Conservation (phyloP, 2,113 vertebrate species). For the Hemiscyllium ocellatum region DNA sequence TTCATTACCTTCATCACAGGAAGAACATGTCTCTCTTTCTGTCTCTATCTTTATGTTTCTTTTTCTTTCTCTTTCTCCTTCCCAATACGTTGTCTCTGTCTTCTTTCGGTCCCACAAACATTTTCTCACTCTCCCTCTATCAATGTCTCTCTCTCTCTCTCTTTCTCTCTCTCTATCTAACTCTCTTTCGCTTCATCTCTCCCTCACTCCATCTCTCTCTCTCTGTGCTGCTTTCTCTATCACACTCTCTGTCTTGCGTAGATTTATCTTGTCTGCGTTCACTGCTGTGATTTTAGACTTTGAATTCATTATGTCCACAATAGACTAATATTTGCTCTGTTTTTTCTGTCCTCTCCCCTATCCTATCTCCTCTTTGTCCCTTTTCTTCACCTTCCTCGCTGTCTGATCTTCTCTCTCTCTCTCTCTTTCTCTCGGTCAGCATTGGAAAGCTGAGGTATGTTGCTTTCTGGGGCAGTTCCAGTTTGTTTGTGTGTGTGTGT, state of each 20-base stretch:
- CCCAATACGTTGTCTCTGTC: not conserved
- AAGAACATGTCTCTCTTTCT: not conserved
- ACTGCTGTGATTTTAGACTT: not conserved
- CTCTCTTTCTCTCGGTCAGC: not conserved
- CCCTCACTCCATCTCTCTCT: not conserved
- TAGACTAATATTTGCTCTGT: not conserved
- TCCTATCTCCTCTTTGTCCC: too few relatives aligned
- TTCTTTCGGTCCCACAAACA: not conserved
- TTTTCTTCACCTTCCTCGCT: not conserved
- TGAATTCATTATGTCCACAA: not conserved
- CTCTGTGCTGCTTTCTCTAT: too few relatives aligned
- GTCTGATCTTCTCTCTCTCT: not conserved
- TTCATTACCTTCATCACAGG: too few relatives aligned
- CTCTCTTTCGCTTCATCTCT: not conserved
- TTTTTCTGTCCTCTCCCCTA: not conserved
- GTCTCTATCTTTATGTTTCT: not conserved
- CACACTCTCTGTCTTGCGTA: too few relatives aligned
- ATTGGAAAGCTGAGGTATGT: slow-evolving; percentile 16
- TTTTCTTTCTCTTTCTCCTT: not conserved
- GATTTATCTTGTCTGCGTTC: too few relatives aligned
- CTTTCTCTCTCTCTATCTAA: not conserved
- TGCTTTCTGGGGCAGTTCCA: too few relatives aligned
- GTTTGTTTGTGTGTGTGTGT: too few relatives aligned
- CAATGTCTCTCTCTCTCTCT: not conserved
- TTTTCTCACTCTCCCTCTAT: not conserved